Conservation (phyloP, 1,140 invertebrate species). For the Planococcus citri region DNA sequence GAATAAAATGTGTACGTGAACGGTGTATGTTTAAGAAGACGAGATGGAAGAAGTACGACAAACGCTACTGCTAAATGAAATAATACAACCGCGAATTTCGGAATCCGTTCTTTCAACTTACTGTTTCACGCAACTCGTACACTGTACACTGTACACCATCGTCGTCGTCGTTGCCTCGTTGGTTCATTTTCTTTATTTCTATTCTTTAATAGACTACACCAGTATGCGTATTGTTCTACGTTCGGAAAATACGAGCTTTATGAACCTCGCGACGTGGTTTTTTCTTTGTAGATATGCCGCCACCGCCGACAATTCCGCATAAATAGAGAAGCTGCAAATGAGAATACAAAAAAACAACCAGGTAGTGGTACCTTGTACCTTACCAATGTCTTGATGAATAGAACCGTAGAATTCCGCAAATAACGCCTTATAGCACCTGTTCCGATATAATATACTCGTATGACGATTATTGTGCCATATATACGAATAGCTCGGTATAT, state of each 20-base stretch:
- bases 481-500: too few species aligned
- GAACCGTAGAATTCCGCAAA: neutral
- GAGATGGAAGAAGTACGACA: neutral
- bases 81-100: neutral
- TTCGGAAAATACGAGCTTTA: neutral
- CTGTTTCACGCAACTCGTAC: neutral
- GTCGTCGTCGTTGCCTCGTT: too few species aligned
- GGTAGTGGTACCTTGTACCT: neutral
- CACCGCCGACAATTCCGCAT: too few species aligned
- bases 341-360: neutral
- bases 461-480: neutral
- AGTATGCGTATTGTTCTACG: neutral
- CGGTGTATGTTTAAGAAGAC: too few species aligned
- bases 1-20: neutral
- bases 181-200: neutral
- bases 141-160: too few species aligned
- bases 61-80: neutral
- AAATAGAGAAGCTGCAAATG: neutral
- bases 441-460: too few species aligned
- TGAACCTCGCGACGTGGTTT: neutral
- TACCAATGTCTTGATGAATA: neutral
- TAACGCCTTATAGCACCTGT: constrained; percentile 1
- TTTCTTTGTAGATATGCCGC: neutral
- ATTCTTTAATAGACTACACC: constrained; percentile 5
- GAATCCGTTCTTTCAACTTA: neutral